Conservation (phyloP, 2,113 vertebrate genomes). For the Albula glossodonta region DNA sequence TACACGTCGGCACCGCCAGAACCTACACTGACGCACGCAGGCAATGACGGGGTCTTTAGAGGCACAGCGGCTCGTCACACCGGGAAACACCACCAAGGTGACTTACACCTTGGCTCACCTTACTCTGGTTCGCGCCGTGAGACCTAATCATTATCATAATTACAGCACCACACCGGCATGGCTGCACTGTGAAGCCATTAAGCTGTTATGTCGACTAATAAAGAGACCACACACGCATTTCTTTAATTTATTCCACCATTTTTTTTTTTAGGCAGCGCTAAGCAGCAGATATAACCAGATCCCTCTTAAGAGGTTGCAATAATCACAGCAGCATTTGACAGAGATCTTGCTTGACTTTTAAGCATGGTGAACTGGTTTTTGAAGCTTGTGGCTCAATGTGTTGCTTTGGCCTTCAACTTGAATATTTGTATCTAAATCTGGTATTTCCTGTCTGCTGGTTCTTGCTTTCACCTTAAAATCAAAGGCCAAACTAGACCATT, state of each 20-base stretch:
- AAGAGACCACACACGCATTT: not conserved
- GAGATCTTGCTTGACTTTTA: not conserved
- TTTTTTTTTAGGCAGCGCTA: not conserved
- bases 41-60: not conserved
- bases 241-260: conserved; percentile 16
- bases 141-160: conserved; percentile 18
- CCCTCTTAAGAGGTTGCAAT: not conserved
- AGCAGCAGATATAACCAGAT: not conserved
- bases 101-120: not conserved
- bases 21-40: not conserved
- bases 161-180: not conserved
- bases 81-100: not conserved
- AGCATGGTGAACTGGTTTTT: not conserved
- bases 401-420: not conserved
- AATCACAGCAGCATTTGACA: not conserved
- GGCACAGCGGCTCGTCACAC: no score
- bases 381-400: not conserved
- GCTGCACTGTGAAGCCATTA: not conserved
- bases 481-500: no score
- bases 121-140: not conserved
- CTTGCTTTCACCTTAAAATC: no score
- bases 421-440: not conserved
- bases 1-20: not conserved
- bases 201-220: not conserved
- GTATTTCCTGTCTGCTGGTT: no score